Conservation (phyloP, 2,888 invertebrate species). For the Eristalinus sepulchralis region DNA sequence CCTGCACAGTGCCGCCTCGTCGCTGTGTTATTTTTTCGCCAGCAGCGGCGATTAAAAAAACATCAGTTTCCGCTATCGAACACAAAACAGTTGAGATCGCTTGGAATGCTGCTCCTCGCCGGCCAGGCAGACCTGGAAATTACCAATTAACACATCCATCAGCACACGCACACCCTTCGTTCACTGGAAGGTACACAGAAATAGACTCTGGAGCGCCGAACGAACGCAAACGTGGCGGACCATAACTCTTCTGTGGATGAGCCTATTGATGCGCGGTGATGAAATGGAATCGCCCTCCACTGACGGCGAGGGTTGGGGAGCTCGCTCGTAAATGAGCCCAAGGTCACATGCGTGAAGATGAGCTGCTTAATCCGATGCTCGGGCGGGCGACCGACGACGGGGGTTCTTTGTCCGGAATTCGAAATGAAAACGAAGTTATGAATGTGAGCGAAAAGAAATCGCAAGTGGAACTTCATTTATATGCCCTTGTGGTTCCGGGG, state of each 20-base stretch:
- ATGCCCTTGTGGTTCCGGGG: too few species aligned
- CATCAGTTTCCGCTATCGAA: background rate
- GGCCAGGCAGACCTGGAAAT: background rate
- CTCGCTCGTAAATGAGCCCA: background rate
- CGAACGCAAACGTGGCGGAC: background rate
- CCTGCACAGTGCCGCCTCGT: background rate
- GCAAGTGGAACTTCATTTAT: too few species aligned
- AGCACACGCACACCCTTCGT: constrained; percentile 5
- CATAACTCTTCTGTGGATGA: background rate
- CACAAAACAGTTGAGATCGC: background rate
- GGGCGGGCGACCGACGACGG: too few species aligned
- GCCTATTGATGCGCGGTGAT: background rate
- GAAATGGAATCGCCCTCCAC: background rate
- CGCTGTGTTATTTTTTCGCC: background rate
- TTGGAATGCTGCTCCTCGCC: background rate
- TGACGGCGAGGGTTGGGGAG: background rate
- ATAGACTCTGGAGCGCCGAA: background rate
- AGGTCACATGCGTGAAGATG: background rate
- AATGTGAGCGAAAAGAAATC: too few species aligned
- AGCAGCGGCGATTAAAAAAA: background rate
- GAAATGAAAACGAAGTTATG: too few species aligned
- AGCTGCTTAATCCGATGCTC: too few species aligned
- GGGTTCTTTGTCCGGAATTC: background rate
- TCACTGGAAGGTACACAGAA: background rate
- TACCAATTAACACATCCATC: constrained; percentile 34